Conservation (phyloP, 2,113 vertebrate species). For the Delphinapterus leucas region DNA sequence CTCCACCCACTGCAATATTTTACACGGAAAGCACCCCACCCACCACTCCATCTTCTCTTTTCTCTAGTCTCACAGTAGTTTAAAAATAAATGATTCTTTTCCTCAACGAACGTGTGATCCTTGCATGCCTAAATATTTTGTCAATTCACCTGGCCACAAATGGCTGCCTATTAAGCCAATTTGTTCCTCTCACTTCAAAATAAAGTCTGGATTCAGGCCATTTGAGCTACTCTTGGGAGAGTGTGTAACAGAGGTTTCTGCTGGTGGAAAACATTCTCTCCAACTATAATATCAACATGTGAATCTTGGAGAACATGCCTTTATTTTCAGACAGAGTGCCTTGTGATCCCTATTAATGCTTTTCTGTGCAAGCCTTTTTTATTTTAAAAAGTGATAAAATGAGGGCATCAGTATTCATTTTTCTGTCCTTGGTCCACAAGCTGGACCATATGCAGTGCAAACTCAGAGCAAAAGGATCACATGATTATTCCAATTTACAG, state of each 20-base stretch:
- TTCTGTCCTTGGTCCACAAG: conserved; percentile 71
- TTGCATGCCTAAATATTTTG: conserved; percentile 46
- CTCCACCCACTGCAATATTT: fast-evolving
- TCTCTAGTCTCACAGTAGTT: background rate
- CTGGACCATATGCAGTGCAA: conserved; percentile 42
- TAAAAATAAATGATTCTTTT: background rate
- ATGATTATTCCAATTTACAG: background rate
- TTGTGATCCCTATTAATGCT: conserved; percentile 77
- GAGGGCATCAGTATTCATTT: conserved; percentile 55
- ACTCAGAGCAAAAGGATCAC: conserved; percentile 55
- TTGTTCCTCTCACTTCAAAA: conserved; percentile 75
- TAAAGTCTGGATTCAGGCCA: conserved; percentile 72
- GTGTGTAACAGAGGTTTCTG: conserved; percentile 43
- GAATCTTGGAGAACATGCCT: conserved; percentile 58
- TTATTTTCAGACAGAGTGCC: conserved; percentile 75
- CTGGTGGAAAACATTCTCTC: conserved; percentile 61
- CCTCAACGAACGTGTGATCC: background rate
- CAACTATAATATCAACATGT: conserved; percentile 53
- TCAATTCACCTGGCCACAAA: conserved; percentile 70
- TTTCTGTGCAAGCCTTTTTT: conserved; percentile 59
- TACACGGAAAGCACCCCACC: fast-evolving
- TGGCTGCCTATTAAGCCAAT: conserved; percentile 69
- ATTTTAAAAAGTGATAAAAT: conserved; percentile 72
- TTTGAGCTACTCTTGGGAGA: conserved; percentile 72
- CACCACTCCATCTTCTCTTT: fast-evolving